These are phyloP conservation scores for Bostrychus sinensis DNA, from an alignment of 2,113 vertebrate genomes.

Conservation along the genomic window DNA sequence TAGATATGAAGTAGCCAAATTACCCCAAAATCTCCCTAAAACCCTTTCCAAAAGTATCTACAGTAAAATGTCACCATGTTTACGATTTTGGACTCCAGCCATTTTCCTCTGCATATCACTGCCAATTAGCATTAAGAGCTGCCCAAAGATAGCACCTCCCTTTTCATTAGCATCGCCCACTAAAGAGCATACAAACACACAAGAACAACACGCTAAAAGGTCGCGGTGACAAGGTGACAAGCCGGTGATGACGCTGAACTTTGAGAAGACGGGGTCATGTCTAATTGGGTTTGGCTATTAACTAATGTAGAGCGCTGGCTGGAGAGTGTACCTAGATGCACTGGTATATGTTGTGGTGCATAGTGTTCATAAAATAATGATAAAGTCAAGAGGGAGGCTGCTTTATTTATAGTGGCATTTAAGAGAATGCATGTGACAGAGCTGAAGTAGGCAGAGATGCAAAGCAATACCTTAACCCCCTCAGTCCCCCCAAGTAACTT, in stretches of 20 bases:
- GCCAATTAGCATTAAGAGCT: slow-evolving; percentile 67
- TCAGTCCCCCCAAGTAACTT: too few relatives aligned
- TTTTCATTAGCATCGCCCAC: slow-evolving; percentile 59
- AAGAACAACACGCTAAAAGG: slow-evolving; percentile 62
- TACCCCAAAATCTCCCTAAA: neutral
- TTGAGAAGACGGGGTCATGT: slow-evolving; percentile 24
- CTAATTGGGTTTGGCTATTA: neutral
- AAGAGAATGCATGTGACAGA: slow-evolving; percentile 56
- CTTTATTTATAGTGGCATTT: slow-evolving; percentile 55
- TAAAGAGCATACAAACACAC: slow-evolving; percentile 52
- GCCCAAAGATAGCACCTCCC: slow-evolving; percentile 48
- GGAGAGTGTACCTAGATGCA: neutral
- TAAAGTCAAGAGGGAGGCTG: slow-evolving; percentile 18
- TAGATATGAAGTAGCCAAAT: too few relatives aligned
- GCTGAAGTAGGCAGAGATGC: too few relatives aligned
- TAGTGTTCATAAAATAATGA: slow-evolving; percentile 44
- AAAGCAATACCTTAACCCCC: too few relatives aligned
- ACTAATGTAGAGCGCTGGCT: neutral
- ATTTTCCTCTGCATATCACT: slow-evolving; percentile 49
- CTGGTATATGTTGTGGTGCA: slow-evolving; percentile 7
- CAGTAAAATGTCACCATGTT: slow-evolving; percentile 18
- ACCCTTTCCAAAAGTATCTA: slow-evolving; percentile 2
- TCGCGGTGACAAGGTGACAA: slow-evolving; percentile 57
- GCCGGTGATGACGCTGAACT: slow-evolving; percentile 44
- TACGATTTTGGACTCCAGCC: slow-evolving; percentile 40